Evolutionary conservation across 1,140 invertebrate species (phyloP), one percentile per base, ranked within the genome.

Genomic region (Bombus superbus): DNA sequence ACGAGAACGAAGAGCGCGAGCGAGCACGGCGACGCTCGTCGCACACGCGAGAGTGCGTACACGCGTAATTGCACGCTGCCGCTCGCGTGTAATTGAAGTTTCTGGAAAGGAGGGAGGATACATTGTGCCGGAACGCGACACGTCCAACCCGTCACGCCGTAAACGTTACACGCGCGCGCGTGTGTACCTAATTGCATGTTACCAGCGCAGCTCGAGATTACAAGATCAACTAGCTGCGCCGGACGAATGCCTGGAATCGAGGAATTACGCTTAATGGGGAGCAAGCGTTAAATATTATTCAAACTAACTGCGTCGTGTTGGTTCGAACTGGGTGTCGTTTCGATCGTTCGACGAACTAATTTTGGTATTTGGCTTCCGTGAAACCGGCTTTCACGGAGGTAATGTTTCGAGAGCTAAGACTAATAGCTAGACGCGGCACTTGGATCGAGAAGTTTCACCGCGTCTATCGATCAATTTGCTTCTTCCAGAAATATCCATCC

Each of bases 31-130:
- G 64, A n/a, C 6, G 64, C 6, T 18, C 2, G 32, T 11, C 13
- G 28, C 44, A 47, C 62, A 68, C 62, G 18, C 47, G 64, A 53
- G 32, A 44, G n/a, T 35, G 66, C 64, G 78, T 80, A 68, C 64
- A 47, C 69, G 40, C 40, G 32, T 83, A 83, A 83, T 66, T 78
- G 47, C 47, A 53, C 64, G 35, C 42, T 68, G 28, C 59, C 66
- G 74, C 76, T 59, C 44, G 18, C 32, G 73, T 28, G 47, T 78
- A 83, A 83, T 83, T 78, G 74, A 83, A 78, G 64, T 83, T 78
- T 78, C 47, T 69, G 64, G 47, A 68, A 78, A 83, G 38, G 18
- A 40, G 78, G 28, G 42, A 53, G 47, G 10, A 28, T 28, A 68
- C 62, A 83, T 53, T 68, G 73, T 83, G 75, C 32, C 32, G 42